These are phyloP conservation scores for Corythaixoides concolor DNA, from an alignment of 2,113 vertebrate species.

Conservation along the genomic window DNA sequence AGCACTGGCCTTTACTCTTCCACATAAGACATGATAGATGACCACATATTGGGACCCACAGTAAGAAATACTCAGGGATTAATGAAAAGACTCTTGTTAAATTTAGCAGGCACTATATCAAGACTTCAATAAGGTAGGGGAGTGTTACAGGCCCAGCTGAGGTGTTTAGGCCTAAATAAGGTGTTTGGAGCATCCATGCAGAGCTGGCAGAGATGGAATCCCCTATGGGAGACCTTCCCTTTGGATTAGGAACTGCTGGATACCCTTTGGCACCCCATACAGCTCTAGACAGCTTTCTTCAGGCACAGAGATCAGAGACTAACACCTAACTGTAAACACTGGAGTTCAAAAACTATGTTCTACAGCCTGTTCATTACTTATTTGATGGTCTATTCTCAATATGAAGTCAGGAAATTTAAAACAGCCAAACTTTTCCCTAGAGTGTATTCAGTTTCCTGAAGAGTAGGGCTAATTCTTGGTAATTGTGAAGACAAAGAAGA, in stretches of 20 bases:
- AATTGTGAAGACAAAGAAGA: neutral
- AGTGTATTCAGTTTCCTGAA: neutral
- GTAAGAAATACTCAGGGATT: neutral
- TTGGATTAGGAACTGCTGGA: neutral
- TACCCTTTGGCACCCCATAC: neutral
- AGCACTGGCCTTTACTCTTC: neutral
- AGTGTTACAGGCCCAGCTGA: accelerated
- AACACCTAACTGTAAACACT: neutral
- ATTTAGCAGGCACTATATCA: neutral
- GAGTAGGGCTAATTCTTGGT: neutral
- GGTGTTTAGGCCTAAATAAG: neutral
- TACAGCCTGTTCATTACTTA: neutral
- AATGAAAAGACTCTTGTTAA: neutral
- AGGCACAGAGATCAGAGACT: neutral
- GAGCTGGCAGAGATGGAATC: neutral
- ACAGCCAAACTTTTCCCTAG: neutral
- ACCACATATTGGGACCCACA: neutral
- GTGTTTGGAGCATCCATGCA: too few relatives aligned
- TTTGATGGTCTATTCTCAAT: neutral
- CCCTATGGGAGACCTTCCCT: neutral
- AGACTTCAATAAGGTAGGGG: neutral
- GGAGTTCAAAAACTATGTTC: neutral
- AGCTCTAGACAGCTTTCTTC: neutral
- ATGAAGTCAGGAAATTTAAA: neutral
- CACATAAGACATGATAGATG: neutral